Conservation (phyloP, 2,797 vertebrate genomes). For the Darevskia mixta region DNA sequence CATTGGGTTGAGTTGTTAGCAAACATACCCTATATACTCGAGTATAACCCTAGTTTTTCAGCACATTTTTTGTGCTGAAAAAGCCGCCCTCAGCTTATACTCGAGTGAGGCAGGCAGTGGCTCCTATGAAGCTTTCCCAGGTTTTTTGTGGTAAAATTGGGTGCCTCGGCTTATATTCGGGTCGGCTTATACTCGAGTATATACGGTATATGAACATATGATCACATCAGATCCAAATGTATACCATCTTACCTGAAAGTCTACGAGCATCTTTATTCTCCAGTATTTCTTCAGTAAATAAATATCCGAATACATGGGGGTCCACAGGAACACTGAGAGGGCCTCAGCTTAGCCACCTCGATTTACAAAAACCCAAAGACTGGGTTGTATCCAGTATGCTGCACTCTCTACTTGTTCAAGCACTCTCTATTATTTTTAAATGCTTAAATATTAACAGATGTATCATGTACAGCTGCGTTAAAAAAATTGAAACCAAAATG, state of each 20-base stretch:
- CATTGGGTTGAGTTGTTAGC: neutral
- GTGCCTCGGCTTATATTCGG: no score
- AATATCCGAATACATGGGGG: neutral
- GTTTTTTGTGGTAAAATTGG: no score
- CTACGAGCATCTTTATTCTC: neutral
- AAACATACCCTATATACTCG: no score
- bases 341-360: no score
- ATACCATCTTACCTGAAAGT: neutral
- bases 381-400: neutral
- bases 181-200: no score
- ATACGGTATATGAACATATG: neutral
- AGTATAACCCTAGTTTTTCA: no score
- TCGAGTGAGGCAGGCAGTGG: no score
- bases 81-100: no score
- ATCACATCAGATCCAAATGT: neutral
- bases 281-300: no score
- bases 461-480: neutral
- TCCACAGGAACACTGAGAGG: no score
- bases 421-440: neutral
- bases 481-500: neutral
- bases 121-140: no score
- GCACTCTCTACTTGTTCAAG: neutral
- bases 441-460: slow-evolving; percentile 3
- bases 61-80: no score
- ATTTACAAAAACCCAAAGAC: slow-evolving; percentile 11